phyloP scores from a whole-genome alignment of 2,797 vertebrate genomes.

The Poeciliopsis gracilis region DNA sequence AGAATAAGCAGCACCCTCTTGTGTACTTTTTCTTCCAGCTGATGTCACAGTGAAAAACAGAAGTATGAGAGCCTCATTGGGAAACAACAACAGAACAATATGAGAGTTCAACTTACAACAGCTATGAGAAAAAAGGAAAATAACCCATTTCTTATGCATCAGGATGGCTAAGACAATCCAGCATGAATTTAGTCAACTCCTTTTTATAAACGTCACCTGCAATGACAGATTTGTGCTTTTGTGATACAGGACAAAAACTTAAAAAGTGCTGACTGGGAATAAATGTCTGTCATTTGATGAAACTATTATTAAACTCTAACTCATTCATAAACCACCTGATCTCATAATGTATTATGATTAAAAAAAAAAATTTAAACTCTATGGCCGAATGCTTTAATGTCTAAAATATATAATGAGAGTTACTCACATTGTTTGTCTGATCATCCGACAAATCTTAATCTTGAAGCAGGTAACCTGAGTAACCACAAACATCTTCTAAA shows the following conservation, averaged over 20 bases:
- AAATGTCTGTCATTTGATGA: neutral
- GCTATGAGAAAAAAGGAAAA: constrained; percentile 52
- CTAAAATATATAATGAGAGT: neutral
- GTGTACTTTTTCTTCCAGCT: constrained; percentile 61
- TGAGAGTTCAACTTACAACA: constrained; percentile 25
- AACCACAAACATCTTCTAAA: neutral
- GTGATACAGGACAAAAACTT: neutral
- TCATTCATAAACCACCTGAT: neutral
- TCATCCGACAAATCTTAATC: neutral
- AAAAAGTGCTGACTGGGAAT: neutral
- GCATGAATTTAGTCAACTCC: constrained; percentile 24
- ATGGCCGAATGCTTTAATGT: neutral
- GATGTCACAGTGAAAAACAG: constrained; percentile 65
- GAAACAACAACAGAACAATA: constrained; percentile 15
- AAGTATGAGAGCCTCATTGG: constrained; percentile 30
- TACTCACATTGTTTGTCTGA: neutral
- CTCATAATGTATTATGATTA: neutral
- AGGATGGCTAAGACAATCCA: constrained; percentile 39
- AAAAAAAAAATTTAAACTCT: fast-evolving
- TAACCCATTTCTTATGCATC: constrained; percentile 63
- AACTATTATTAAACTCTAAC: neutral
- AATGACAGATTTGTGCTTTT: constrained; percentile 29
- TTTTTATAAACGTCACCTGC: neutral
- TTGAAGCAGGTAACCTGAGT: neutral
- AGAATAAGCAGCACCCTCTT: constrained; percentile 55